phyloP scores from a whole-genome alignment of 1,140 invertebrate genomes.

The Sweltsa coloradensis region DNA sequence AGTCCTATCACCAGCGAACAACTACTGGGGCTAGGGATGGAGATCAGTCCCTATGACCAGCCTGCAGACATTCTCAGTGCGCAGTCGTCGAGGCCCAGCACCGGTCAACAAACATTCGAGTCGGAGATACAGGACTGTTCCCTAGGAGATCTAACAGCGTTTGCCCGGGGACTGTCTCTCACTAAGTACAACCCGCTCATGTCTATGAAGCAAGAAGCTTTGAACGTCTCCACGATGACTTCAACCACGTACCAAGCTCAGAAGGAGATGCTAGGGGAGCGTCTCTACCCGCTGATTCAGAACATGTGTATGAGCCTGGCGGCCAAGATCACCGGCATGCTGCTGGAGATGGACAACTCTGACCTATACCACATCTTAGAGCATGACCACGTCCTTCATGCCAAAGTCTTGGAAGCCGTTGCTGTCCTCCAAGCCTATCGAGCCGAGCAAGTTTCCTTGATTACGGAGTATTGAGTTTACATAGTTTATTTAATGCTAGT shows the following conservation, averaged over 20 bases:
- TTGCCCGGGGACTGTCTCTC: too few species aligned
- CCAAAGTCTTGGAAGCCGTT: constrained; percentile 92
- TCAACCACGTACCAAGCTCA: constrained; percentile 88
- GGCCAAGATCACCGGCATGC: constrained; percentile 99
- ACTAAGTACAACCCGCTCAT: constrained; percentile 40
- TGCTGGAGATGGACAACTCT: constrained; percentile 98
- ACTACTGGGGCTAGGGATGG: constrained; percentile 29
- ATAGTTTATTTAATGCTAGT: neutral
- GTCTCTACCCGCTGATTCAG: constrained; percentile 89
- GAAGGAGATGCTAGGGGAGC: constrained; percentile 98
- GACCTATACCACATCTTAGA: constrained; percentile 98
- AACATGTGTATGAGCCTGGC: constrained; percentile 85
- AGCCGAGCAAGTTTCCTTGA: constrained; percentile 67
- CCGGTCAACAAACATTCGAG: constrained; percentile 50
- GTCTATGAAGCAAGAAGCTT: constrained; percentile 88
- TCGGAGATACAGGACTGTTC: too few species aligned
- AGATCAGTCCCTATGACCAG: constrained; percentile 52
- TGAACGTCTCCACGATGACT: constrained; percentile 92
- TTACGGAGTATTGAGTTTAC: constrained; percentile 52
- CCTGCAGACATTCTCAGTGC: constrained; percentile 31
- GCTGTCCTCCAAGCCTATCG: constrained; percentile 94
- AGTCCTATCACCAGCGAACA: constrained; percentile 65
- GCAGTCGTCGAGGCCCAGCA: constrained; percentile 26
- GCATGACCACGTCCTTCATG: constrained; percentile 87
- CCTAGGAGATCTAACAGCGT: too few species aligned